Conservation (phyloP, 2,888 invertebrate species). For the Cryptocephalus moraei region DNA sequence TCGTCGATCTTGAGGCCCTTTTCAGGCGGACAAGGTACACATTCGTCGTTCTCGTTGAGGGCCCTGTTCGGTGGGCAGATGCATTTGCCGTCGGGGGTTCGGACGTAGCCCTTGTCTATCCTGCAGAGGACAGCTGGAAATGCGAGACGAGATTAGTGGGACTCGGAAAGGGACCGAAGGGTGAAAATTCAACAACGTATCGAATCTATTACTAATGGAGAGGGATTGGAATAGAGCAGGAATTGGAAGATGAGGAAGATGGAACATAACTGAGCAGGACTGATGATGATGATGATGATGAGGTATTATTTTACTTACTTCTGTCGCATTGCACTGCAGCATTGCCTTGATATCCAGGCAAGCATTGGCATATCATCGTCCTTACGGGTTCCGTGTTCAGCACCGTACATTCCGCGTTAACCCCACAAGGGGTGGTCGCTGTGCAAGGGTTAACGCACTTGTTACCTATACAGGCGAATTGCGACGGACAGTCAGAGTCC, state of each 20-base stretch:
- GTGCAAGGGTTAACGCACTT: constrained; percentile 78
- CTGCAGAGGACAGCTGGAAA: constrained; percentile 51
- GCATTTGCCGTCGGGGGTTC: constrained; percentile 55
- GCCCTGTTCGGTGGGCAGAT: constrained; percentile 70
- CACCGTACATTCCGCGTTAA: constrained; percentile 68
- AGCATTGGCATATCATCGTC: constrained; percentile 82
- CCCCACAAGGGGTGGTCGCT: constrained; percentile 69
- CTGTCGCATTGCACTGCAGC: constrained; percentile 74
- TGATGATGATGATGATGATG: too few relatives aligned
- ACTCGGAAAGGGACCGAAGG: too few relatives aligned
- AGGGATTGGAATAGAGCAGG: too few relatives aligned
- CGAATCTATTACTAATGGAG: too few relatives aligned
- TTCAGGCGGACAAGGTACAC: constrained; percentile 59
- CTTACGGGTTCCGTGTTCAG: constrained; percentile 73
- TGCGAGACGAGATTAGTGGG: too few relatives aligned
- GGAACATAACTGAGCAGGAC: too few relatives aligned
- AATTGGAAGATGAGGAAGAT: too few relatives aligned
- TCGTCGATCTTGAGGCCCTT: constrained; percentile 67
- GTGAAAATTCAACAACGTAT: too few relatives aligned
- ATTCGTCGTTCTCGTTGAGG: constrained; percentile 65
- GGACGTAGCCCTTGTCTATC: constrained; percentile 57
- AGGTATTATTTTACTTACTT: constrained; percentile 51
- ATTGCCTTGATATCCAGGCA: constrained; percentile 78
- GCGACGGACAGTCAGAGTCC: constrained; percentile 74
- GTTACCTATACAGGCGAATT: constrained; percentile 71